Evolutionary conservation across 1,140 invertebrate species (phyloP).

Genomic region (Drosophila biarmipes): DNA sequence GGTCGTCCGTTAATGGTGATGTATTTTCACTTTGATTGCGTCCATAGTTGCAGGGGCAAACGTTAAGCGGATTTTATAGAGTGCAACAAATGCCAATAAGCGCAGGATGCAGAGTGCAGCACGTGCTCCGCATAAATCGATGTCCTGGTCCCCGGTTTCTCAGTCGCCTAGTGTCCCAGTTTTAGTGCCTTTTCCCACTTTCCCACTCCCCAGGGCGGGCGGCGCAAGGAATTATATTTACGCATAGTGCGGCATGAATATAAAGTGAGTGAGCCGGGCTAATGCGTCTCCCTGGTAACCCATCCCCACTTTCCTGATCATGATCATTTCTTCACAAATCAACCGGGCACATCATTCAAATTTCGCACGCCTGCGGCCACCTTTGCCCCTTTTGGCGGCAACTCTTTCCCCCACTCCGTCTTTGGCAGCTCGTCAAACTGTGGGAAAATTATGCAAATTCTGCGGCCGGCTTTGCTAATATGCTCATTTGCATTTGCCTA

Average conservation of each 20-base stretch:
- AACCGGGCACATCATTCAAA: constrained; percentile 45
- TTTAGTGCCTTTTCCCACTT: neutral
- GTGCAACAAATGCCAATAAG: constrained; percentile 80
- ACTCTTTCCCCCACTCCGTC: constrained; percentile 27
- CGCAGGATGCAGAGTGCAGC: constrained; percentile 25
- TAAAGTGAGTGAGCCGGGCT: constrained; percentile 43
- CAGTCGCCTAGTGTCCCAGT: neutral
- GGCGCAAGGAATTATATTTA: constrained; percentile 64
- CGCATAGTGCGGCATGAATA: constrained; percentile 66
- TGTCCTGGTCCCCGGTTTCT: constrained; percentile 15
- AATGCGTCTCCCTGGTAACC: constrained; percentile 18
- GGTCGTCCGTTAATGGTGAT: constrained; percentile 65
- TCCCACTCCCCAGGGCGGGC: neutral
- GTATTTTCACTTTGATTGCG: constrained; percentile 68
- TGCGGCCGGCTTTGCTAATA: constrained; percentile 55
- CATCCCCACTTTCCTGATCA: neutral
- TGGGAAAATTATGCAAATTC: constrained; percentile 70
- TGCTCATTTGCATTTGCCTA: constrained; percentile 71
- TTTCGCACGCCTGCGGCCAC: constrained; percentile 26
- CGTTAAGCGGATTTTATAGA: constrained; percentile 81
- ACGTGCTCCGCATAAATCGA: constrained; percentile 74
- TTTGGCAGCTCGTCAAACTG: constrained; percentile 14
- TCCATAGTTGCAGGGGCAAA: constrained; percentile 50
- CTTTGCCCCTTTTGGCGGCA: constrained; percentile 1
- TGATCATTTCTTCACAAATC: constrained; percentile 30